Base-by-base conservation (phyloP, 2,888 invertebrate genomes). In the Brenthis ino region DNA sequence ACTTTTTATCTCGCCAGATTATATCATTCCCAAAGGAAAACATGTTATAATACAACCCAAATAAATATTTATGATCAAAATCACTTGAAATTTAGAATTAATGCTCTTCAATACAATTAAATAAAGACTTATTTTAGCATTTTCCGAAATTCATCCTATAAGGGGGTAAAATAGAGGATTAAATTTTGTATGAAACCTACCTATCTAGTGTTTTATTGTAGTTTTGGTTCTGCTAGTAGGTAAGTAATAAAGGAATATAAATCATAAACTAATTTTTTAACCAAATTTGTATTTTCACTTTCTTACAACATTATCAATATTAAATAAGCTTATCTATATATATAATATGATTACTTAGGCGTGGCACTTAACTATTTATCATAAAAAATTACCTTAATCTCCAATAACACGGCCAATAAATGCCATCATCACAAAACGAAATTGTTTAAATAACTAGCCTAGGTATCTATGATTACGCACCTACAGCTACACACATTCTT, bases 281-380 rank as follows among this genome's bases (percentile, higher is more conserved):
- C 82, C 81, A 86, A 83, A 83, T 83, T 85, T 89, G 85, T 89
- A 88, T 87, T 89, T 86, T 81, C 77, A 82, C 77, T 77, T 88
- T 72, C 86, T 87, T 90, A 89, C 71, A 78, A 75, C 83, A 84
- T 83, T 83, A 91, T 91, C 89, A 90, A 86, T 89, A 87, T 89
- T 90, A 88, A 88, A 89, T 91, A 90, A 84, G 83, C 85, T 87
- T 89, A 88, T 77, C 79, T 85, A 86, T 79, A 81, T 85, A 81
- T 84, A 85, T 77, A 83, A 79, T 82, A 83, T 80, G 80, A 79
- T 86, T 82, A 82, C 78, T 86, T 91, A 91, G 92, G 91, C 91
- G 91, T 91, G 89, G 89, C 87, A 89, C 89, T 89, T 90, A 91
- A 79, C 87, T 88, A 89, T 75, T 78, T 84, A 86, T 86, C 86